A percentile compares a stretch with the other conserved stretches of the same genome.
These are phyloP conservation scores for Atta texana DNA, from an alignment of 1,140 invertebrate genomes.

Conservation along the genomic window DNA sequence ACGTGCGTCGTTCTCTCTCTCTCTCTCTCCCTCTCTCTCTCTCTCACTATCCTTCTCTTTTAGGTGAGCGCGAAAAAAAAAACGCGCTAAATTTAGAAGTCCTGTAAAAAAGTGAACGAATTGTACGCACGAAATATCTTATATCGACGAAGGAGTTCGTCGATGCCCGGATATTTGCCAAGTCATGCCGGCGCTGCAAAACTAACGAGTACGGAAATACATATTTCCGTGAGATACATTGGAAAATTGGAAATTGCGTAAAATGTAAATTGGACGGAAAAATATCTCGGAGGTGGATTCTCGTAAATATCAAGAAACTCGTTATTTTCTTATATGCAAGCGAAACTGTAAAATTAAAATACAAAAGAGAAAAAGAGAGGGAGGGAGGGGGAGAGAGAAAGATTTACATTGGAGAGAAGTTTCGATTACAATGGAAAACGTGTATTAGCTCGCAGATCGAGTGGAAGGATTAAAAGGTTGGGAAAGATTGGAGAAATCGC, in stretches of 20 bases:
- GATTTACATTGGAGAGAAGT: neutral
- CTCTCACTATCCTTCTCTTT: too few species aligned
- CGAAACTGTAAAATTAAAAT: neutral
- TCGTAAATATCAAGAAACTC: neutral
- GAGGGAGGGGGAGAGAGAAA: neutral
- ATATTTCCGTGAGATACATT: constrained; percentile 42
- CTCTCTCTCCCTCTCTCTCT: too few species aligned
- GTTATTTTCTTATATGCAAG: neutral
- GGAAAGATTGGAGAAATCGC: neutral
- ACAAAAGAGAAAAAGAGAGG: neutral
- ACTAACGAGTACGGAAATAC: constrained; percentile 47
- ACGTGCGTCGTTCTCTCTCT: neutral
- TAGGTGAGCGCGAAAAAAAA: neutral
- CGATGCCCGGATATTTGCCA: constrained; percentile 45
- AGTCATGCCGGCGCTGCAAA: constrained; percentile 19
- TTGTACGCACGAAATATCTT: constrained; percentile 35
- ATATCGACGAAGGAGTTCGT: constrained; percentile 6
- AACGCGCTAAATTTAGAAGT: constrained; percentile 3
- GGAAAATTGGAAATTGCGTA: constrained; percentile 34
- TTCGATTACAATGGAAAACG: neutral
- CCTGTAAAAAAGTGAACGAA: constrained; percentile 14
- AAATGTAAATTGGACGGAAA: constrained; percentile 29
- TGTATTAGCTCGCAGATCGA: neutral
- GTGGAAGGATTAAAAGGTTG: neutral
- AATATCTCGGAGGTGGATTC: neutral